Conservation (phyloP, 1,140 invertebrate species). For the Zaprionus nigranus region DNA sequence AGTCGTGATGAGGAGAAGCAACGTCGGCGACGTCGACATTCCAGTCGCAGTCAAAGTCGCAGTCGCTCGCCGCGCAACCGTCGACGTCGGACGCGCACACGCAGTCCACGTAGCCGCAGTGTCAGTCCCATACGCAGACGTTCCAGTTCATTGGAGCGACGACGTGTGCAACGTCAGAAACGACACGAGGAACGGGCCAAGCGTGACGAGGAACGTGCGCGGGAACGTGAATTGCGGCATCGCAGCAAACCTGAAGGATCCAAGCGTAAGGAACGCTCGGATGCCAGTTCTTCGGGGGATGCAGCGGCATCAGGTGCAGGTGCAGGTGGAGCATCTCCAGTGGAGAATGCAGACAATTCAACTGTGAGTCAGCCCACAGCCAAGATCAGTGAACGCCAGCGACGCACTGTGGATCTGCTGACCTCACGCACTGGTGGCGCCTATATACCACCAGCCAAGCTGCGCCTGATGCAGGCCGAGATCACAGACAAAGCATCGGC, state of each 20-base stretch:
- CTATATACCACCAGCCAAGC: slow-evolving; percentile 98
- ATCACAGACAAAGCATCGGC: slow-evolving; percentile 96
- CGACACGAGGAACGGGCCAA: slow-evolving; percentile 72
- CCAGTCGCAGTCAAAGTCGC: slow-evolving; percentile 31
- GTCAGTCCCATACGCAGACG: slow-evolving; percentile 57
- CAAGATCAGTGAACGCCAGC: slow-evolving; percentile 77
- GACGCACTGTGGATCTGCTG: slow-evolving; percentile 88
- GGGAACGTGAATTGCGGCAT: slow-evolving; percentile 59
- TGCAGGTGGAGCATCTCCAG: not conserved
- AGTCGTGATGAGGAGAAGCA: slow-evolving; percentile 26
- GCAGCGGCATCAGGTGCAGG: not conserved
- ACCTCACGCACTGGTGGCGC: slow-evolving; percentile 97
- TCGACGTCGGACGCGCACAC: slow-evolving; percentile 49
- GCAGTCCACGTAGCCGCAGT: slow-evolving; percentile 54
- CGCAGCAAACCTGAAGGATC: slow-evolving; percentile 13
- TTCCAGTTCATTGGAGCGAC: slow-evolving; percentile 67
- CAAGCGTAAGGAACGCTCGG: not conserved
- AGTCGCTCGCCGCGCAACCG: slow-evolving; percentile 53
- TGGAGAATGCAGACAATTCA: slow-evolving; percentile 60
- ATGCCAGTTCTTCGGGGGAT: not conserved
- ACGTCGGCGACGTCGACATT: slow-evolving; percentile 11
- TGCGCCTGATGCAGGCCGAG: slow-evolving; percentile 96
- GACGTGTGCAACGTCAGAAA: slow-evolving; percentile 64
- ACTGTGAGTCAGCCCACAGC: slow-evolving; percentile 72
- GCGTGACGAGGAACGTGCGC: slow-evolving; percentile 58